phyloP scores from a whole-genome alignment of 1,140 invertebrate genomes.

The Teleogryllus occipitalis region DNA sequence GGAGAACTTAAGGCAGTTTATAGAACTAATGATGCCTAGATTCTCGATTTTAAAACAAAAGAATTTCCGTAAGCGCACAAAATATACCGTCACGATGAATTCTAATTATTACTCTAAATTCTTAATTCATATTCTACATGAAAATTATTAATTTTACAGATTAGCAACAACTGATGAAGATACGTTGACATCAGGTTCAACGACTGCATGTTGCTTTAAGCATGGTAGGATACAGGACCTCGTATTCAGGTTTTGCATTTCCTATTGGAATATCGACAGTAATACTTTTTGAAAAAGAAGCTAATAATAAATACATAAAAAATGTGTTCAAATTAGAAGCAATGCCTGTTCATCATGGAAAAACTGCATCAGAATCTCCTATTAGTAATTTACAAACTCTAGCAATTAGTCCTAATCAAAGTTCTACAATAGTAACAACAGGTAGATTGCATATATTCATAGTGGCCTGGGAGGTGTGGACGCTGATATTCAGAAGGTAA shows the following conservation, averaged over 20 bases:
- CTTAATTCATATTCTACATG: no score
- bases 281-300: constrained; percentile 56
- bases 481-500: constrained; percentile 22
- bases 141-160: no score
- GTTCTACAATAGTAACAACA: constrained; percentile 51
- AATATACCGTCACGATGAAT: no score
- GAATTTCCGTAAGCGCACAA: no score
- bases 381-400: constrained; percentile 51
- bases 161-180: no score
- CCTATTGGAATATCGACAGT: constrained; percentile 48
- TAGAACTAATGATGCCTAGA: constrained; percentile 42
- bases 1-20: constrained; percentile 63
- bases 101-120: not conserved
- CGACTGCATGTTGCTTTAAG: no score
- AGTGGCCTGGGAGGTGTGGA: constrained; percentile 48
- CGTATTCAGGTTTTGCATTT: constrained; percentile 56
- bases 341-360: constrained; percentile 33
- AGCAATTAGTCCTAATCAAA: constrained; percentile 43
- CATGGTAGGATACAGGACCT: no score
- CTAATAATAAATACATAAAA: constrained; percentile 48
- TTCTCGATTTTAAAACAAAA: no score
- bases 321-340: constrained; percentile 48
- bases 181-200: no score
- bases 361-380: no score
- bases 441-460: constrained; percentile 53